A percentile compares a stretch with the other conserved stretches of the same genome.
Evolutionary conservation across 2,888 invertebrate species (phyloP).

Genomic region (Lacanobia wlatinum): DNA sequence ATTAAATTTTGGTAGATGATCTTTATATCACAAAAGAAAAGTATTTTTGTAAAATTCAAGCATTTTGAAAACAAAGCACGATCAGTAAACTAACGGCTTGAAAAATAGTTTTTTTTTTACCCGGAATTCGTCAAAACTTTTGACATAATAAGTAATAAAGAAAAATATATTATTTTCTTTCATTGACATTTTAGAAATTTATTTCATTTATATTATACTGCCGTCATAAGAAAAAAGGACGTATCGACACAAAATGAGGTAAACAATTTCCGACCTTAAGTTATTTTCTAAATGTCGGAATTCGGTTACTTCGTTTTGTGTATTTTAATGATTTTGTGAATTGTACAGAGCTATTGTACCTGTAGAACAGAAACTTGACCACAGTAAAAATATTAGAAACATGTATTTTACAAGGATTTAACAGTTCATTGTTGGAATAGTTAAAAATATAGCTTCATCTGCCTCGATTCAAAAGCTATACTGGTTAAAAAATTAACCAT

Average conservation of each 20-base stretch:
- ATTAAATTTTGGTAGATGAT: not conserved
- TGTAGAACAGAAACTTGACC: no score
- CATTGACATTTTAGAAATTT: not conserved
- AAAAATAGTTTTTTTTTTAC: no score
- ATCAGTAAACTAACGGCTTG: no score
- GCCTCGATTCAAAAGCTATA: constrained; percentile 6
- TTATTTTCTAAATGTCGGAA: no score
- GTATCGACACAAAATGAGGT: no score
- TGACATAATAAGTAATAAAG: no score
- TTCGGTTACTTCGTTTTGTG: not conserved
- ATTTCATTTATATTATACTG: not conserved
- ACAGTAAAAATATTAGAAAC: not conserved
- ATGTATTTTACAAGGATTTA: not conserved
- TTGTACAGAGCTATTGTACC: not conserved
- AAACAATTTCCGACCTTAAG: no score
- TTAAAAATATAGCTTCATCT: not conserved
- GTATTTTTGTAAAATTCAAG: not conserved
- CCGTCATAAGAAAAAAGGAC: no score
- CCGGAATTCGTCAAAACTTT: no score
- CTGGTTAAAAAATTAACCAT: not conserved
- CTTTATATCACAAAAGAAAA: not conserved
- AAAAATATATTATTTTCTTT: not conserved
- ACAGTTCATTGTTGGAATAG: not conserved
- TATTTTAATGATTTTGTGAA: not conserved
- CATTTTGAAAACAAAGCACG: not conserved